Conservation (phyloP, 1,140 invertebrate genomes). For the Maniola jurtina region DNA sequence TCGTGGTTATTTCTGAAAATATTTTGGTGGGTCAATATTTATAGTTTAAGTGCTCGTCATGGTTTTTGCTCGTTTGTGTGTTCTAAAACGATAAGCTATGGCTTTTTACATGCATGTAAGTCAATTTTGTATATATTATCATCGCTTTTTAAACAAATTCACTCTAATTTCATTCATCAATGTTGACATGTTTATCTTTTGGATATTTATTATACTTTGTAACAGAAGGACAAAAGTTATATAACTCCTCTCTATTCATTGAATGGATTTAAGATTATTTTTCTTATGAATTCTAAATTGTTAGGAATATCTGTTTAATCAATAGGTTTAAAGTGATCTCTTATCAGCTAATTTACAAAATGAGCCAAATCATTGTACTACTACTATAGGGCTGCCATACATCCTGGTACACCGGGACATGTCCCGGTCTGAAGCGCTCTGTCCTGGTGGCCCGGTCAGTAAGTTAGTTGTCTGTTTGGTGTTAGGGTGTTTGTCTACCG, state of each 20-base stretch:
- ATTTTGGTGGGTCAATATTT: constrained; percentile 58
- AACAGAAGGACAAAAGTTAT: constrained; percentile 41
- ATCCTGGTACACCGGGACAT: no score
- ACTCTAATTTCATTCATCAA: background rate
- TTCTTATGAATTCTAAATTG: no score
- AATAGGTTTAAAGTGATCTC: no score
- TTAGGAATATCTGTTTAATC: no score
- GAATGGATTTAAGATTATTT: no score
- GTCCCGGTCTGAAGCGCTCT: no score
- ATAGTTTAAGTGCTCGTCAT: constrained; percentile 58
- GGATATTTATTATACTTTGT: constrained; percentile 17
- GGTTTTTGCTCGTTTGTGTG: constrained; percentile 66
- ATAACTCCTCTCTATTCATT: constrained; percentile 31
- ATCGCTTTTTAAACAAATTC: background rate
- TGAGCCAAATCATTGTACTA: no score
- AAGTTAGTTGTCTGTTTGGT: no score
- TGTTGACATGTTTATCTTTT: background rate
- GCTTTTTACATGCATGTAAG: constrained; percentile 65
- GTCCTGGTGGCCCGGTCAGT: no score
- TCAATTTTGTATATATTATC: constrained; percentile 46
- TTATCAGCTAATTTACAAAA: background rate
- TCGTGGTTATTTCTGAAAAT: background rate
- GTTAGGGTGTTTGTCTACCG: no score
- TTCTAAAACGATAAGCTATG: constrained; percentile 48
- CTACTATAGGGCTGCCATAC: no score